phyloP scores from a whole-genome alignment of 2,113 vertebrate genomes.

The Taxidea taxus region DNA sequence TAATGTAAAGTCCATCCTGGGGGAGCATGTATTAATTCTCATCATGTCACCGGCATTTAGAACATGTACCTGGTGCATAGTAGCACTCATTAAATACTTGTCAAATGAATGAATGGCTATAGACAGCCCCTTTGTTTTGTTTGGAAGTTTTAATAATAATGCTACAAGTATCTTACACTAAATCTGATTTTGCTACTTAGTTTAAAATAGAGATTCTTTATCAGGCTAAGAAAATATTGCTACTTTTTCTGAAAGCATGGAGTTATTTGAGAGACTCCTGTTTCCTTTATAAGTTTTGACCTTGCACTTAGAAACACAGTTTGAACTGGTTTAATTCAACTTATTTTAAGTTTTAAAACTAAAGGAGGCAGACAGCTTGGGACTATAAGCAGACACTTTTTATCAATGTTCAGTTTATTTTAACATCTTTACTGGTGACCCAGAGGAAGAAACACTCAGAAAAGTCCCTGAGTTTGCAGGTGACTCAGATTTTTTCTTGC shows the following conservation, averaged over 20 bases:
- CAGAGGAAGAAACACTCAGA: not conserved
- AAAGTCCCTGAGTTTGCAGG: slow-evolving; percentile 12
- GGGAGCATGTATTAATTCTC: not conserved
- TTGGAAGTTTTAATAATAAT: slow-evolving; percentile 19
- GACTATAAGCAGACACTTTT: not conserved
- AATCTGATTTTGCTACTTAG: not conserved
- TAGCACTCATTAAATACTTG: not conserved
- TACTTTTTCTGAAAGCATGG: not conserved
- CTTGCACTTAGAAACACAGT: not conserved
- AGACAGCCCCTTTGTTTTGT: not conserved
- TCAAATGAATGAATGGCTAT: not conserved
- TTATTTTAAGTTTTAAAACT: not conserved
- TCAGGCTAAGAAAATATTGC: not conserved
- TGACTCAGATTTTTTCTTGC: not conserved
- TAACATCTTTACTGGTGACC: not conserved
- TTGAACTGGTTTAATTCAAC: not conserved
- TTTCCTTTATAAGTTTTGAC: not conserved
- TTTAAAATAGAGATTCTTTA: not conserved
- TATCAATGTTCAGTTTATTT: not conserved
- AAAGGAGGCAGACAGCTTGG: not conserved
- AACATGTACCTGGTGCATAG: not conserved
- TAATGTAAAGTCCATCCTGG: not conserved
- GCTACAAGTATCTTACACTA: not conserved
- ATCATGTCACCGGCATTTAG: not conserved
- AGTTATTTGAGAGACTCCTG: not conserved